phyloP scores from a whole-genome alignment of 2,888 invertebrate species.

The Choreutis nemorana region DNA sequence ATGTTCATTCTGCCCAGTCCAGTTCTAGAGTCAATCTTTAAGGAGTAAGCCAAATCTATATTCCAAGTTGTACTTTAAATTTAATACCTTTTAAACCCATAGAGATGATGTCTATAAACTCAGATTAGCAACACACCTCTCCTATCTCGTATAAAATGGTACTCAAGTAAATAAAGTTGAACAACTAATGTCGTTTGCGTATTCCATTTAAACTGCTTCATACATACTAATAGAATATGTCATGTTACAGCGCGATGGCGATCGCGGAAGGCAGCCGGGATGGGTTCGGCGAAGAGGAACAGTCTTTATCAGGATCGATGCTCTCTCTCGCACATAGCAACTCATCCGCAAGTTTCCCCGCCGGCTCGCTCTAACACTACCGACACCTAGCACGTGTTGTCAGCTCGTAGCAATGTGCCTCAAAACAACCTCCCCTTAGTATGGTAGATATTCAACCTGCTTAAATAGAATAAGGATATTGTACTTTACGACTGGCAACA shows the following conservation, averaged over 20 bases:
- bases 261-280: conserved; percentile 92
- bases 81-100: no score
- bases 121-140: no score
- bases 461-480: background rate
- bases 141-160: no score
- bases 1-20: no score
- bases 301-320: conserved; percentile 93
- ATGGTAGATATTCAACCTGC: conserved; percentile 6
- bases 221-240: no score
- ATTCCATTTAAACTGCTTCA: no score
- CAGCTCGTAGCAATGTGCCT: background rate
- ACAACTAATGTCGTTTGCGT: no score
- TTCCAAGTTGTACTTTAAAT: no score
- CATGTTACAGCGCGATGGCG: conserved; percentile 85
- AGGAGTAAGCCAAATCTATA: no score
- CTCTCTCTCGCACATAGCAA: conserved; percentile 94
- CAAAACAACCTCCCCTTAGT: conserved; percentile 8
- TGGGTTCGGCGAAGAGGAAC: conserved; percentile 89
- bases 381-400: conserved; percentile 1
- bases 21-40: no score
- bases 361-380: conserved; percentile 72
- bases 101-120: no score
- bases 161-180: no score
- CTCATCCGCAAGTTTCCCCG: conserved; percentile 91
- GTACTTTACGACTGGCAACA: background rate